These are phyloP conservation scores for Drosophila yooni DNA, from an alignment of 2,888 invertebrate species.

Conservation along the genomic window DNA sequence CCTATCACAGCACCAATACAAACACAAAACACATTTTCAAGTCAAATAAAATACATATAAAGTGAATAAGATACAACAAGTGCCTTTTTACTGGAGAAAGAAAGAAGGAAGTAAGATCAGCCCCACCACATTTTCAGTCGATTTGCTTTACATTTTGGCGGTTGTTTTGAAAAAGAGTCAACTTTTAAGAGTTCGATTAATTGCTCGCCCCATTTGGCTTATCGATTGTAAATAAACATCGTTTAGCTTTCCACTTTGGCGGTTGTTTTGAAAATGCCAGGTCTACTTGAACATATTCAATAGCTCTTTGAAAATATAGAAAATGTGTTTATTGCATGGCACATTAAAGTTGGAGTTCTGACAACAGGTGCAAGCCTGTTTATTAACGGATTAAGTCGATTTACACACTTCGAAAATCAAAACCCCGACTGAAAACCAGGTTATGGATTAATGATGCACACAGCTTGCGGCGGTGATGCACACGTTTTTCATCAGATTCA, in stretches of 20 bases:
- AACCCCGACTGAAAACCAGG: conserved; percentile 1
- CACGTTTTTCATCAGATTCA: conserved; percentile 3
- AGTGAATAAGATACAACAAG: no score
- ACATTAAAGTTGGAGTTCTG: background rate
- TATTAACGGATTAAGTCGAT: background rate
- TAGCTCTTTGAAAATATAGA: background rate
- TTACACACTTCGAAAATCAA: background rate
- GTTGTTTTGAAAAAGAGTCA: background rate
- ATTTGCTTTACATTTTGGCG: background rate
- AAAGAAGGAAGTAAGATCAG: no score
- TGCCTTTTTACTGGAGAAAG: no score
- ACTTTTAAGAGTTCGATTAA: background rate
- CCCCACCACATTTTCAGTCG: no score
- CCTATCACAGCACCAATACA: conserved; percentile 9
- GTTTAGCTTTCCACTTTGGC: background rate
- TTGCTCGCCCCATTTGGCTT: background rate
- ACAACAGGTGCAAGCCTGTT: background rate
- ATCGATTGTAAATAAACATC: background rate
- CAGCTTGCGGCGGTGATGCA: background rate
- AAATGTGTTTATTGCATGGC: background rate
- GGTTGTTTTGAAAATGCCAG: background rate
- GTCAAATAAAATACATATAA: no score
- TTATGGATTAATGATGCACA: conserved; percentile 1
- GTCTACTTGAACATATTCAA: background rate
- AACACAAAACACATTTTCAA: conserved; percentile 10